These are phyloP conservation scores for Drosophila gunungcola DNA, from an alignment of 1,140 invertebrate species.

Conservation along the genomic window DNA sequence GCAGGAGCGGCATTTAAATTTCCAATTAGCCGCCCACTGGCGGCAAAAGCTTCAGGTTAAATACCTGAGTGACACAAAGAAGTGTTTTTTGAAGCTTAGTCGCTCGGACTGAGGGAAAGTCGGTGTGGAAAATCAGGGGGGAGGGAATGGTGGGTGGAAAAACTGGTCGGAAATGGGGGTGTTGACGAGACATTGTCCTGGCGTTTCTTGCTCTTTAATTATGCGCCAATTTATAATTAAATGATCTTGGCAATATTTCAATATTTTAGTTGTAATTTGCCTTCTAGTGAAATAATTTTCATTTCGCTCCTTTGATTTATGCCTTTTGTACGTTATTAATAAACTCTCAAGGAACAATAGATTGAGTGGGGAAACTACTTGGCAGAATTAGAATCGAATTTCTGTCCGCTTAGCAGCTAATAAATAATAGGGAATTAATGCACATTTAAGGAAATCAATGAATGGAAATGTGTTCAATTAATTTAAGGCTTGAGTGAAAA, in stretches of 20 bases:
- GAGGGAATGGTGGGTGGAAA: neutral
- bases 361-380: slow-evolving; percentile 6
- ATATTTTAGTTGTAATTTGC: slow-evolving; percentile 23
- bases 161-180: neutral
- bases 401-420: neutral
- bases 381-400: neutral
- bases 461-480: neutral
- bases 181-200: slow-evolving; percentile 8
- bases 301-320: slow-evolving; percentile 20
- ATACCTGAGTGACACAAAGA: slow-evolving; percentile 50
- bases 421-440: neutral
- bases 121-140: neutral
- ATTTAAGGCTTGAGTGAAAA: neutral
- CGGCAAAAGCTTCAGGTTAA: slow-evolving; percentile 31
- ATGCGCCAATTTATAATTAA: slow-evolving; percentile 43
- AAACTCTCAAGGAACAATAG: slow-evolving; percentile 22
- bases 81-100: slow-evolving; percentile 49
- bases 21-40: slow-evolving; percentile 43
- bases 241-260: slow-evolving; percentile 39
- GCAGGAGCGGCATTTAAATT: slow-evolving; percentile 44
- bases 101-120: neutral
- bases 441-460: neutral
- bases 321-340: slow-evolving; percentile 24
- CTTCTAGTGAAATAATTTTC: slow-evolving; percentile 32
- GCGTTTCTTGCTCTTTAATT: slow-evolving; percentile 43